Evolutionary conservation across 2,888 invertebrate species (phyloP).

Genomic region (Eupithecia exiguata): DNA sequence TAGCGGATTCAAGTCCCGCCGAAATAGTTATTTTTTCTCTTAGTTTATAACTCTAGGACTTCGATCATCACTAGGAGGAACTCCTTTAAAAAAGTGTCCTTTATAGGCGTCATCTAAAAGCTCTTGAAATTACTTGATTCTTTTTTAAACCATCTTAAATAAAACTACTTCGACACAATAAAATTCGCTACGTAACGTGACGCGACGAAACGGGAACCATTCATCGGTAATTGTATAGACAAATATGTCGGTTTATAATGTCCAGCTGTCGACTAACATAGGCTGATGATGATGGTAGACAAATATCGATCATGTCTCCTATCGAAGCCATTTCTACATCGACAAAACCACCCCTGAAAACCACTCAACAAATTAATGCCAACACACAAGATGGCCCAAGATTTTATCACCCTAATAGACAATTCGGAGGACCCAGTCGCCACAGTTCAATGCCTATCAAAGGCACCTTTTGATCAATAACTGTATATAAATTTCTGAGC

Average conservation of each 20-base stretch:
- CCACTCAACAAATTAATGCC: slow-evolving; percentile 34
- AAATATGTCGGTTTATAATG: too few species aligned
- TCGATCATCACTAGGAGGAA: too few species aligned
- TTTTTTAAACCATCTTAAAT: not conserved
- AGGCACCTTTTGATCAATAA: slow-evolving; percentile 84
- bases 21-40: too few species aligned
- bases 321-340: slow-evolving; percentile 4
- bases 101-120: not conserved
- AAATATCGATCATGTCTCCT: not conserved
- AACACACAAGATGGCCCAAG: slow-evolving; percentile 57
- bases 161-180: not conserved
- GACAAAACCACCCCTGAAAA: slow-evolving; percentile 26
- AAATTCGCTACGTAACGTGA: too few species aligned
- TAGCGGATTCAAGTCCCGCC: too few species aligned
- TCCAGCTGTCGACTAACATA: too few species aligned
- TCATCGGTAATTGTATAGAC: not conserved
- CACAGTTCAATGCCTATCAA: slow-evolving; percentile 72
- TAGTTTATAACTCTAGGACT: not conserved
- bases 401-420: slow-evolving; percentile 81
- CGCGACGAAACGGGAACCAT: too few species aligned
- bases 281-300: too few species aligned
- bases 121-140: not conserved
- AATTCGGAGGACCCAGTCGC: slow-evolving; percentile 73
- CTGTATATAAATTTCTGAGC: slow-evolving; percentile 81
- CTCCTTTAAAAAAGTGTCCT: not conserved